A percentile compares a stretch with the other conserved stretches of the same genome.
Conservation (phyloP, 2,113 vertebrate genomes). For the Ariopsis seemanni region DNA sequence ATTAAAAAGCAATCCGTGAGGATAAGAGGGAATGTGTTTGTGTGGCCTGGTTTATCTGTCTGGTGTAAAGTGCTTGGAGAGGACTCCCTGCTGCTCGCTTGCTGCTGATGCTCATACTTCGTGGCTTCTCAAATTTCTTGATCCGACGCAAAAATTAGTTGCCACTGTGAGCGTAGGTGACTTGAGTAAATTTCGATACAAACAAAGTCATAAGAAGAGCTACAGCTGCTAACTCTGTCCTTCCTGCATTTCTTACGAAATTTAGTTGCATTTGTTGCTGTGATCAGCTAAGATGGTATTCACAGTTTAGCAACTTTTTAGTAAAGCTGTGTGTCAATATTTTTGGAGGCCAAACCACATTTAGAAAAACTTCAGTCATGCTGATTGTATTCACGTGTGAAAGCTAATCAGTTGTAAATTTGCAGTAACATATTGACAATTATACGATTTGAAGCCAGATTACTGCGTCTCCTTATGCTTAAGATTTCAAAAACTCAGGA, state of each 20-base stretch:
- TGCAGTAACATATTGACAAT: too few species aligned
- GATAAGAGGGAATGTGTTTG: constrained; percentile 47
- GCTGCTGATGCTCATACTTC: constrained; percentile 4
- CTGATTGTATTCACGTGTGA: background rate
- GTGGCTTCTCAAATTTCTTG: background rate
- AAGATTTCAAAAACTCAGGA: background rate
- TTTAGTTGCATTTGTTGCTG: background rate
- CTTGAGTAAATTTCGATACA: background rate
- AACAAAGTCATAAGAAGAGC: background rate
- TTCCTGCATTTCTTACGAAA: background rate
- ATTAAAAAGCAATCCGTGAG: constrained; percentile 53
- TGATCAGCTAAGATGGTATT: background rate
- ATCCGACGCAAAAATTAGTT: background rate
- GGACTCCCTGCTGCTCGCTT: constrained; percentile 34
- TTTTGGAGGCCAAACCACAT: background rate
- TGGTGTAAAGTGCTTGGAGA: constrained; percentile 35
- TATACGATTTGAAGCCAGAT: background rate
- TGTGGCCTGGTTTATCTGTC: constrained; percentile 47
- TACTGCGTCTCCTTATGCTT: background rate
- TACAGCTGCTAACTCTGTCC: background rate
- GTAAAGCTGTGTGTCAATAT: background rate
- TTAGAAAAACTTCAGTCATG: background rate
- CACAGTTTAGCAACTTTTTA: background rate
- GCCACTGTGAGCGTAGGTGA: background rate
- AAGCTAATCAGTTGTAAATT: background rate